A percentile compares a stretch with the other conserved stretches of the same genome.
These are phyloP conservation scores for Mormyrops boulengeri DNA, from an alignment of 2,797 vertebrate genomes.

Conservation along the genomic window DNA sequence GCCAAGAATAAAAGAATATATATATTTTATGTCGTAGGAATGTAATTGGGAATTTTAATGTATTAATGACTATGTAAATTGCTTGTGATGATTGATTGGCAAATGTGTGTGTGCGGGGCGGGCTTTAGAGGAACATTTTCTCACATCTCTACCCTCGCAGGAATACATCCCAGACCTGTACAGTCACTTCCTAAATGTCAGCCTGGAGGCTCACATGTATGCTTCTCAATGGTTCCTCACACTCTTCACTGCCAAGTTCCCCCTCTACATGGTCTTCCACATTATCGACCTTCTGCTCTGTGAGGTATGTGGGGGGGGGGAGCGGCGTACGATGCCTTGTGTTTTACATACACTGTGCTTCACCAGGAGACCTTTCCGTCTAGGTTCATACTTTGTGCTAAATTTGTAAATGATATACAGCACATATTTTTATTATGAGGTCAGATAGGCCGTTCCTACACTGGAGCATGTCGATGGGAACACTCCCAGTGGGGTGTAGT, in stretches of 20 bases:
- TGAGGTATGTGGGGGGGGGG: conserved; percentile 66
- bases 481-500: background rate
- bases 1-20: background rate
- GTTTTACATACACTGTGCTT: background rate
- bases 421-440: background rate
- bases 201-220: conserved; percentile 98
- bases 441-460: background rate
- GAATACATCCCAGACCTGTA: conserved; percentile 95
- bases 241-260: conserved; percentile 97
- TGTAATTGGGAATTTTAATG: background rate
- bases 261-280: conserved; percentile 99
- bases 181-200: conserved; percentile 90
- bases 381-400: background rate
- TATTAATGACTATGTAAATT: background rate
- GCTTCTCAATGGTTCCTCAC: conserved; percentile 99
- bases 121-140: background rate
- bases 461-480: background rate
- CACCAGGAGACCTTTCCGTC: background rate
- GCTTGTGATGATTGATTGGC: background rate
- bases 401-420: background rate
- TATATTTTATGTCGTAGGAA: background rate
- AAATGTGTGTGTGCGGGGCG: background rate
- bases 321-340: background rate
- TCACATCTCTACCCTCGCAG: conserved; percentile 47
- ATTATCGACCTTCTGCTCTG: conserved; percentile 96